Evolutionary conservation across 2,113 vertebrate genomes (phyloP), one percentile per base, ranked within the genome.

Genomic region (Trochalopteron elliotii): DNA sequence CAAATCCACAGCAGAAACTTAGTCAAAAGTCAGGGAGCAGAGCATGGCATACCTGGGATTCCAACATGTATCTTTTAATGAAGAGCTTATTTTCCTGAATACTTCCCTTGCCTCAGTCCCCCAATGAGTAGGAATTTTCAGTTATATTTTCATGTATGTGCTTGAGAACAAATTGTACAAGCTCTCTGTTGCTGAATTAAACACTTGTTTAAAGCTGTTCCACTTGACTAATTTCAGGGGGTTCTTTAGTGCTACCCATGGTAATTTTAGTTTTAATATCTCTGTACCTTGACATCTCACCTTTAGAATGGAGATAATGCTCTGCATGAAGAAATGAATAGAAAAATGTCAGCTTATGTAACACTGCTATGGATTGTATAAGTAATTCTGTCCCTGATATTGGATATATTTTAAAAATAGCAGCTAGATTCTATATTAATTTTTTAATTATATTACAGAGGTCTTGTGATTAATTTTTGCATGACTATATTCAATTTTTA

Each of bases 41-140:
- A 71, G 5, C 12, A 57, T 5, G 0, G 9, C 23, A 56, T 16
- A 56, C 10, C 4, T 65, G 15, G 12, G 17, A 45, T 80, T 81
- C 37, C 18, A 78, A 20, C 20, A 45, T 3, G 1, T 8, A 4
- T 49, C 14, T 72, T 81, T 88, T 44, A 81, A 15, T 35, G 7
- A 64, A n/a, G 8, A 65, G 6, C 3, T 63, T 40, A 6, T 71
- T 87, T 24, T 30, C 37, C 60, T 44, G 22, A 13, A 7, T 30
- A 47, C 2, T 14, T 30, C 3, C 0, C 19, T 16, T 39, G 16
- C 21, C 18, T 33, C 28, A 47, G 7, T 1, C 5, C 1, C 10
- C 0, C 10, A 33, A 1, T 5, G 31, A 71, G 63, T 16, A 10
- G 15, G 16, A 60, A 49, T 79, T 57, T 44, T 35, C 25, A 56